A percentile compares a stretch with the other conserved stretches of the same genome.
phyloP scores from a whole-genome alignment of 2,113 vertebrate species.

The Eonycteris spelaea region DNA sequence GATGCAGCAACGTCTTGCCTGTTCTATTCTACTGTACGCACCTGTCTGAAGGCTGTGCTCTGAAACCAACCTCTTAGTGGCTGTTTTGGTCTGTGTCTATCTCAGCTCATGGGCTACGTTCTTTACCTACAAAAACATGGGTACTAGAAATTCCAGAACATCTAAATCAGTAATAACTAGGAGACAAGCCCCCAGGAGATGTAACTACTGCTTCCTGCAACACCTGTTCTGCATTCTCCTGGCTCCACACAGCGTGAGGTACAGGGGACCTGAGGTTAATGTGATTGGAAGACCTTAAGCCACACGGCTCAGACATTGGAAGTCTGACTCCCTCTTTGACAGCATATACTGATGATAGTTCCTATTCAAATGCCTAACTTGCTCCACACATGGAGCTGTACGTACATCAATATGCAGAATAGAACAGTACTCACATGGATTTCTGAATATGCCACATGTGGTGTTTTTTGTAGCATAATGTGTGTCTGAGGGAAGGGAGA shows the following conservation, averaged over 20 bases:
- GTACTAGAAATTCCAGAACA: neutral
- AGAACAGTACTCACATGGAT: neutral
- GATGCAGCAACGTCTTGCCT: neutral
- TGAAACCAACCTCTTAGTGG: rapidly evolving
- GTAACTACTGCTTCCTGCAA: rapidly evolving
- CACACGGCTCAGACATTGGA: neutral
- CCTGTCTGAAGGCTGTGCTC: neutral
- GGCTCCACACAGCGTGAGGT: neutral
- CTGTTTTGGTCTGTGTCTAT: neutral
- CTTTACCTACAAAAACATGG: neutral
- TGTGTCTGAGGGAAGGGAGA: neutral
- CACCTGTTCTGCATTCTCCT: rapidly evolving
- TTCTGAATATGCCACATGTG: rapidly evolving
- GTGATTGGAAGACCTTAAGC: neutral
- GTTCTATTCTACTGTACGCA: neutral
- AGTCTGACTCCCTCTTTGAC: neutral
- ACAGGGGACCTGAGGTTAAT: neutral
- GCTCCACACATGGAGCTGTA: rapidly evolving
- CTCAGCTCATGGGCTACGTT: neutral
- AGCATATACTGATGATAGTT: neutral
- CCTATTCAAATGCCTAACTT: rapidly evolving
- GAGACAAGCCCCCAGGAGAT: neutral
- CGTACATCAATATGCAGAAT: rapidly evolving
- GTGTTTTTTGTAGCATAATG: neutral
- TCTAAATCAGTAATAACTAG: neutral